Percentiles rank a stretch among this genome's conserved stretches.
phyloP scores from a whole-genome alignment of 2,797 vertebrate genomes.

The Hemibagrus guttatus region DNA sequence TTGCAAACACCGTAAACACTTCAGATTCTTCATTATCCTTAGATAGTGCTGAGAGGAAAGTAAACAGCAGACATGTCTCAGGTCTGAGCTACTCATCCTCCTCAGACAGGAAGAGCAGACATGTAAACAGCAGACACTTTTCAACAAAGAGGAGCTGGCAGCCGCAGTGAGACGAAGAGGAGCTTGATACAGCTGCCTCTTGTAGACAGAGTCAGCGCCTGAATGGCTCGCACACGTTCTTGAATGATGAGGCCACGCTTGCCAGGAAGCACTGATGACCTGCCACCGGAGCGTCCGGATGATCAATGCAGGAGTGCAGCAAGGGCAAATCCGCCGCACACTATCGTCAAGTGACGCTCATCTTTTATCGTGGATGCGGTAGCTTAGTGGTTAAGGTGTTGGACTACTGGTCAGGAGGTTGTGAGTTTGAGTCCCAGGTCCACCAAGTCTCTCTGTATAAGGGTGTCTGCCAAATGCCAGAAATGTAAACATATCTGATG shows the following conservation, averaged over 20 bases:
- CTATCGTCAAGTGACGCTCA: not conserved
- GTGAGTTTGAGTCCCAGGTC: too few relatives aligned
- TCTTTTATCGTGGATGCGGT: too few relatives aligned
- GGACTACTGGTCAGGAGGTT: too few relatives aligned
- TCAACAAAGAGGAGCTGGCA: not conserved
- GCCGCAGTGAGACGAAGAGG: not conserved
- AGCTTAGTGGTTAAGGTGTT: too few relatives aligned
- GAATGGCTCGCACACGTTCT: not conserved
- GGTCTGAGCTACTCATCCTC: not conserved
- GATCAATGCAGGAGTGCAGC: not conserved
- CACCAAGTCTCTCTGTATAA: too few relatives aligned
- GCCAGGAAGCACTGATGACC: not conserved
- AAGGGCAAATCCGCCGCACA: too few relatives aligned
- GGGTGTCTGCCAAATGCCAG: too few relatives aligned
- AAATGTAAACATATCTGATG: not conserved
- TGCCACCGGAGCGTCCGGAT: not conserved
- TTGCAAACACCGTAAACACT: not conserved
- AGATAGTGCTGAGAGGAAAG: not conserved
- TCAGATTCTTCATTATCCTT: not conserved
- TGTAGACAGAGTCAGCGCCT: not conserved
- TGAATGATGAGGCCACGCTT: not conserved
- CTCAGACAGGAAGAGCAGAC: not conserved
- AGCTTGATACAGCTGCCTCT: not conserved
- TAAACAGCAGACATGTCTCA: not conserved
- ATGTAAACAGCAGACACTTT: too few relatives aligned